Evolutionary conservation across 2,888 invertebrate species (phyloP).

Genomic region (Gortyna flavago): DNA sequence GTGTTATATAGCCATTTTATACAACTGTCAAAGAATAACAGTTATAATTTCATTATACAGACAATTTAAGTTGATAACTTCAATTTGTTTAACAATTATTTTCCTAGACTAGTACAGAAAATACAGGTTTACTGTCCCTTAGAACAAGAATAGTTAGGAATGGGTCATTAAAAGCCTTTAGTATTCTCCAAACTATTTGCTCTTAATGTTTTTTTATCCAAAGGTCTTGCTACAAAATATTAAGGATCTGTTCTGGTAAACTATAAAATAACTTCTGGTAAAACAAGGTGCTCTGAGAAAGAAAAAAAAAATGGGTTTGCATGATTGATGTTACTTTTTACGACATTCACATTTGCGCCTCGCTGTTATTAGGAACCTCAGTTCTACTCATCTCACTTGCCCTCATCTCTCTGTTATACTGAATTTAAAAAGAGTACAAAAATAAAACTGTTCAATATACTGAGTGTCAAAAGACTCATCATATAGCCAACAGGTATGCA

Average conservation of each 20-base stretch:
- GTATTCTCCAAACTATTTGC: constrained; percentile 31
- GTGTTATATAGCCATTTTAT: not conserved
- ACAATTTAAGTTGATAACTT: not conserved
- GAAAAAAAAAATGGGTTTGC: constrained; percentile 43
- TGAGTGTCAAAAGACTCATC: not conserved
- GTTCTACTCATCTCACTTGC: not conserved
- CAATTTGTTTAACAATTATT: not conserved
- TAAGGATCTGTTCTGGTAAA: constrained; percentile 54
- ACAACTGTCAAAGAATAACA: not conserved
- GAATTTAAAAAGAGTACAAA: not conserved
- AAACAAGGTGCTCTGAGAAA: constrained; percentile 38
- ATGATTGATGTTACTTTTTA: constrained; percentile 46
- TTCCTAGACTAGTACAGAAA: constrained; percentile 1
- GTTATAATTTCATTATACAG: not conserved
- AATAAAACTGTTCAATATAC: not conserved
- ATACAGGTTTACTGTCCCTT: not conserved
- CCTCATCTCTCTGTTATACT: not conserved
- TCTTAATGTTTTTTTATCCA: constrained; percentile 51
- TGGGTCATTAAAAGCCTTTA: constrained; percentile 38
- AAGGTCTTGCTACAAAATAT: constrained; percentile 52
- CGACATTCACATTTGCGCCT: constrained; percentile 45
- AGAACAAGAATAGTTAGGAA: constrained; percentile 21
- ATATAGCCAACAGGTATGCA: not conserved
- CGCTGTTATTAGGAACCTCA: not conserved
- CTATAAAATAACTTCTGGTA: constrained; percentile 44